Conservation (phyloP, 53 echinoderm and acorn worm genomes). For the Henricia sp. region DNA sequence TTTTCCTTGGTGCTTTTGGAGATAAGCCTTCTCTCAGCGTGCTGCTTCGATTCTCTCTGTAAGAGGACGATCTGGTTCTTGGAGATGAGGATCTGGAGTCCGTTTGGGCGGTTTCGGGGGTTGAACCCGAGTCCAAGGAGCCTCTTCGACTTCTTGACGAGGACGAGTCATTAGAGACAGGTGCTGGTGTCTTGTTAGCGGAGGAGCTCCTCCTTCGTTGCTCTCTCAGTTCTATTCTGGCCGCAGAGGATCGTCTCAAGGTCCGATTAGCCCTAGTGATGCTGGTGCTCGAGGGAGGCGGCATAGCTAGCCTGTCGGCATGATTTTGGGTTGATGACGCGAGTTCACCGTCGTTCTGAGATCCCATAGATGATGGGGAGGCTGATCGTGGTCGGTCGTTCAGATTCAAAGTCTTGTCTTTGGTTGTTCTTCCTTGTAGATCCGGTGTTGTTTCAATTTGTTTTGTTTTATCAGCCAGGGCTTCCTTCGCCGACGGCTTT, state of each 20-base stretch:
- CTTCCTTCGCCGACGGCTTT: constrained; percentile 40
- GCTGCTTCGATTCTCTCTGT: constrained; percentile 41
- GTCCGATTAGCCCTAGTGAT: constrained; percentile 35
- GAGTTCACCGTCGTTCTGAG: constrained; percentile 6
- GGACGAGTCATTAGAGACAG: neutral
- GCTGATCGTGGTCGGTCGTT: constrained; percentile 8
- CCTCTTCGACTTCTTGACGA: constrained; percentile 1
- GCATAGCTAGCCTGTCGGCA: constrained; percentile 73
- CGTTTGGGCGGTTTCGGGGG: constrained; percentile 17
- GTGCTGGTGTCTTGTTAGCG: constrained; percentile 7
- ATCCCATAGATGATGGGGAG: neutral
- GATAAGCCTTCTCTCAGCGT: constrained; percentile 4
- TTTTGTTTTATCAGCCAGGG: constrained; percentile 37
- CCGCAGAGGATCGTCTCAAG: constrained; percentile 30
- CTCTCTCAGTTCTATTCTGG: constrained; percentile 12
- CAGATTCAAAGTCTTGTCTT: neutral
- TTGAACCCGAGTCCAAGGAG: constrained; percentile 1
- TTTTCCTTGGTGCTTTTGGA: neutral
- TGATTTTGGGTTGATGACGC: too few species aligned
- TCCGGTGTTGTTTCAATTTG: neutral
- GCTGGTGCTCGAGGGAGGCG: constrained; percentile 64
- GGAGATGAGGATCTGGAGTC: constrained; percentile 24
- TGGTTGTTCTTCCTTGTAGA: neutral
- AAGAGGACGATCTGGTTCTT: constrained; percentile 10
- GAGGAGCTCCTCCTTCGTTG: constrained; percentile 1